A percentile compares a stretch with the other conserved stretches of the same genome.
These are phyloP conservation scores for Caenorhabditis sp. DNA, from an alignment of 2,888 invertebrate species.

Conservation along the genomic window DNA sequence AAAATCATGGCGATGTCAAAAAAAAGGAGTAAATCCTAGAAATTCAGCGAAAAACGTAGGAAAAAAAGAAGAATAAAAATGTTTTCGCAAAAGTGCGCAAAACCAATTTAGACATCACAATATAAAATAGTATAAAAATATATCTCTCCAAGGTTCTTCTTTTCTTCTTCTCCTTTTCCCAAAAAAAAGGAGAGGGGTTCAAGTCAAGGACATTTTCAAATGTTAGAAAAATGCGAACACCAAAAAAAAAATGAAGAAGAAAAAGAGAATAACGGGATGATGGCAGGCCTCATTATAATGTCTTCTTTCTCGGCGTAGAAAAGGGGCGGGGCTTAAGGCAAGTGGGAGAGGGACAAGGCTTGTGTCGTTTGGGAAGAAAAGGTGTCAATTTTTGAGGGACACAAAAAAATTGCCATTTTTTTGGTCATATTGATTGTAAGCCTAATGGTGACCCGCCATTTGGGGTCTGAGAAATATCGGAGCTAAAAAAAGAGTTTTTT, in stretches of 20 bases:
- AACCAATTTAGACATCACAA: not conserved
- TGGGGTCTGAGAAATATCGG: too few species aligned
- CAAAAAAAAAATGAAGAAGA: not conserved
- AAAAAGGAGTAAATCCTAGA: too few species aligned
- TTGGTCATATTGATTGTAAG: too few species aligned
- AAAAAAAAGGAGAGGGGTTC: not conserved
- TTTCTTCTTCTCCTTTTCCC: not conserved
- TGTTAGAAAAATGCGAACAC: not conserved
- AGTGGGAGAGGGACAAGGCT: not conserved
- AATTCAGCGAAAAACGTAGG: too few species aligned
- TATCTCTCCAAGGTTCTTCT: not conserved
- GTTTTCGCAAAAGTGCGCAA: not conserved
- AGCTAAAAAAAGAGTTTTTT: too few species aligned
- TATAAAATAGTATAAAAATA: not conserved
- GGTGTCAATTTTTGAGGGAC: too few species aligned
- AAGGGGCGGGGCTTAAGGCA: not conserved
- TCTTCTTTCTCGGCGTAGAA: not conserved
- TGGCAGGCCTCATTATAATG: not conserved
- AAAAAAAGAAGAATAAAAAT: too few species aligned
- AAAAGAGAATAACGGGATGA: not conserved
- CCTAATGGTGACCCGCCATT: too few species aligned
- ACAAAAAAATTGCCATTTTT: too few species aligned
- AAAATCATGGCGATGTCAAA: too few species aligned
- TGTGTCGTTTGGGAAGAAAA: not conserved
- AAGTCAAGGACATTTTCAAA: not conserved